A percentile compares a stretch with the other conserved stretches of the same genome.
Evolutionary conservation across 2,888 invertebrate species (phyloP).

Genomic region (Tetranychus piercei): DNA sequence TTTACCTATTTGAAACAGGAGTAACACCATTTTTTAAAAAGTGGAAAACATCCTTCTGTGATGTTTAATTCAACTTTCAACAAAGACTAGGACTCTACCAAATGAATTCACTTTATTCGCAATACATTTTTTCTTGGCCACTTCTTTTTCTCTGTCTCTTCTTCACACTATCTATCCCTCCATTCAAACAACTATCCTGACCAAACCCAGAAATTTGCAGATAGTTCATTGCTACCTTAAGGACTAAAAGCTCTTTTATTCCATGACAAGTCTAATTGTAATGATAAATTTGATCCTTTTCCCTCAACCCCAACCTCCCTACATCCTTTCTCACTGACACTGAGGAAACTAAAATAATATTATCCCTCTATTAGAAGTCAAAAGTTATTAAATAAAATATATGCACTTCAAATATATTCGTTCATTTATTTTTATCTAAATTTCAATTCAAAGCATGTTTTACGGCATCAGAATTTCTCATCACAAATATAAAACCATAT

Average conservation of each 20-base stretch:
- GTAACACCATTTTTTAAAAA: no score
- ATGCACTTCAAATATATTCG: neutral
- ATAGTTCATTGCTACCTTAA: neutral
- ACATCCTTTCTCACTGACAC: neutral
- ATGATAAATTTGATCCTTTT: neutral
- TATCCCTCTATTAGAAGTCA: neutral
- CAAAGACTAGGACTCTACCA: no score
- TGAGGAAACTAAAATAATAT: neutral
- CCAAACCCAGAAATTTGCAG: neutral
- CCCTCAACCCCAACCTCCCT: neutral
- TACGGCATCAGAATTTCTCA: neutral
- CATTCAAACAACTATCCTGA: neutral
- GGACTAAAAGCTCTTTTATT: neutral
- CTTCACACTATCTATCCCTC: neutral
- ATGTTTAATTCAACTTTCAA: no score
- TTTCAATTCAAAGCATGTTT: neutral
- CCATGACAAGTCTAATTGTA: neutral
- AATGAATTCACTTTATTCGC: no score
- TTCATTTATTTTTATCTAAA: neutral
- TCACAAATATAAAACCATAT: no score
- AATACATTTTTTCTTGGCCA: neutral
- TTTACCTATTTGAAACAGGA: no score
- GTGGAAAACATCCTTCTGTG: no score
- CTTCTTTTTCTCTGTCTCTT: neutral
- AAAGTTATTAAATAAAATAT: constrained; percentile 1